These are phyloP conservation scores for Pelecanus crispus DNA, from an alignment of 2,113 vertebrate genomes.

Conservation along the genomic window DNA sequence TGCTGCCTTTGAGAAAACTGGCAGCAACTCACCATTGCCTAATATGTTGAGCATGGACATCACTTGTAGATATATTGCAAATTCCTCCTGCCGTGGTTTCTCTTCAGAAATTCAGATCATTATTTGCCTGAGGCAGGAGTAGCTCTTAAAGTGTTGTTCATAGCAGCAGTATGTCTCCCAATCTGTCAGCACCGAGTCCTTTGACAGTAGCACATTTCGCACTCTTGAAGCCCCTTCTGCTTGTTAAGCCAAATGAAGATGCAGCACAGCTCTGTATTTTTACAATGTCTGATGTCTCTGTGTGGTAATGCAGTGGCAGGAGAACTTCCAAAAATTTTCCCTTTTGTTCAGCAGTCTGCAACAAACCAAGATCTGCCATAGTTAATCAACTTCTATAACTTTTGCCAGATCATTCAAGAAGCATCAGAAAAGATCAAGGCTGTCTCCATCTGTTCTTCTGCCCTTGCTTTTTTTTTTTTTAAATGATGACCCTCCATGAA, in stretches of 20 bases:
- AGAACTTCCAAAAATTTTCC: neutral
- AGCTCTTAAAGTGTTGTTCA: neutral
- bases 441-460: slow-evolving; percentile 32
- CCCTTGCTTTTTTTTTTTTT: neutral
- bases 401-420: slow-evolving; percentile 27
- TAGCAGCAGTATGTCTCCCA: neutral
- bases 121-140: slow-evolving; percentile 17
- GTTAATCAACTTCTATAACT: neutral
- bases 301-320: neutral
- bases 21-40: neutral
- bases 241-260: slow-evolving; percentile 3
- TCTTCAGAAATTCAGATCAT: slow-evolving; percentile 5
- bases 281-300: neutral
- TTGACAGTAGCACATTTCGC: neutral
- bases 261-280: neutral
- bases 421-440: neutral
- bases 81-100: neutral
- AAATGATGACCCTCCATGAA: slow-evolving; percentile 1
- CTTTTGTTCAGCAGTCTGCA: neutral
- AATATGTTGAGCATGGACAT: neutral
- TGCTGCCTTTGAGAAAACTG: neutral
- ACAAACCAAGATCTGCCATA: neutral
- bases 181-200: neutral
- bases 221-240: neutral
- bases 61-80: neutral